Evolutionary conservation across 1,140 invertebrate species (phyloP), one percentile per base, ranked within the genome.

Genomic region (Anagrus nilaparvatae): DNA sequence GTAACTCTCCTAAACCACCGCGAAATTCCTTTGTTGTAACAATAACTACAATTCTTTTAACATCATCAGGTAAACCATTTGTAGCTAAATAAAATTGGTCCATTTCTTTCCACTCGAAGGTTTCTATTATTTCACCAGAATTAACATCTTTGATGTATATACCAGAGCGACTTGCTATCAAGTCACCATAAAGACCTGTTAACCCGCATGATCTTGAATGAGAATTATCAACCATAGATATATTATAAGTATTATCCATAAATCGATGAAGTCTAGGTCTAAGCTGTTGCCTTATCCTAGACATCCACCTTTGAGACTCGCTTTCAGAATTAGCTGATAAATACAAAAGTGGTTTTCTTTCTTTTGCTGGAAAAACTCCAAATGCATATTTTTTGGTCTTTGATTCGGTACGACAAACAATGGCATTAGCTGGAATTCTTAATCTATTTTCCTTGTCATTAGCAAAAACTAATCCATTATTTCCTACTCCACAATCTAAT

Each of bases 231-330:
- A 75, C 57, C 12, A 76, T 58, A 1, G 74, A 75, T 4, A 76
- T 56, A 13, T 58, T 56, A 44, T 70, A 71, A 27, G 63, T 63
- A 40, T 59, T 63, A 20, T 63, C 56, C 55, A 59, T 35, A 40
- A 61, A 43, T 40, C 56, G 39, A 53, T 62, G 46, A 9, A 44
- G 55, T 27, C 64, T 58, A 1, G 68, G 65, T 34, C 55, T 65
- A 6, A 76, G 54, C 34, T 74, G 41, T 23, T 65, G 59, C 43
- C 74, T 55, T 3, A 76, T 59, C 25, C 59, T 65, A 3, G 60
- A 50, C 63, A 76, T 75, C 72, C 72, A 76, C 30, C 62, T 55
- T 44, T 76, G 74, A 4, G 66, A 61, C 33, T 75, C 70, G 9
- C 61, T 71, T 50, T 75, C 74, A 0, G 66, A 71, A 18, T 47